phyloP scores from a whole-genome alignment of 1,140 invertebrate species.

The Eurosta solidaginis region DNA sequence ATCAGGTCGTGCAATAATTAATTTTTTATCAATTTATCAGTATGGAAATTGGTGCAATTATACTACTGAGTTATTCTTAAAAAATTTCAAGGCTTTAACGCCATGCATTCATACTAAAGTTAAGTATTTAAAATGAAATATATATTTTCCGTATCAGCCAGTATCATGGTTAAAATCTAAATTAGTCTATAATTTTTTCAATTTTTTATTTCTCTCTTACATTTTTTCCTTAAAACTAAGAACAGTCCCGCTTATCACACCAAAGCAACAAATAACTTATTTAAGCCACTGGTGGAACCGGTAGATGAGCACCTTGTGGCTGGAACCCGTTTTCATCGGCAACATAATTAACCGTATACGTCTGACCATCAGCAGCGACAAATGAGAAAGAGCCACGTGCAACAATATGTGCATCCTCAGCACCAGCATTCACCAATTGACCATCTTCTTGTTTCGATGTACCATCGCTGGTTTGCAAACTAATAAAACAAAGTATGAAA shows the following conservation, averaged over 20 bases:
- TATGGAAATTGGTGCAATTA: no score
- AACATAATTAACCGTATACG: constrained; percentile 66
- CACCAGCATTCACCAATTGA: constrained; percentile 63
- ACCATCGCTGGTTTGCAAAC: constrained; percentile 64
- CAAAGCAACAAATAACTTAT: constrained; percentile 37
- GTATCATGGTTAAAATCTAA: no score
- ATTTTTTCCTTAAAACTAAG: neutral
- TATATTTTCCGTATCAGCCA: no score
- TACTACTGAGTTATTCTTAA: no score
- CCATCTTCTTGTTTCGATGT: constrained; percentile 65
- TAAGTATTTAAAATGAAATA: no score
- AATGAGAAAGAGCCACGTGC: constrained; percentile 68
- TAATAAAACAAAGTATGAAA: neutral
- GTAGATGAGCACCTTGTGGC: constrained; percentile 67
- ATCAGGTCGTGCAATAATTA: no score
- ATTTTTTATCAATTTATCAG: no score
- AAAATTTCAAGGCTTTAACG: no score
- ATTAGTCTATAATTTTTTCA: no score
- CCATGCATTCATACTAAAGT: no score
- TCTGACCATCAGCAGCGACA: constrained; percentile 69
- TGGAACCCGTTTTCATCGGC: constrained; percentile 66
- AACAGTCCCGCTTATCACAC: neutral
- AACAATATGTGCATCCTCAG: constrained; percentile 64
- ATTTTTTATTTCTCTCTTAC: no score
- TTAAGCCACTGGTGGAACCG: constrained; percentile 67